These are phyloP conservation scores for Megaceryle alcyon DNA, from an alignment of 2,797 vertebrate genomes.

Conservation along the genomic window DNA sequence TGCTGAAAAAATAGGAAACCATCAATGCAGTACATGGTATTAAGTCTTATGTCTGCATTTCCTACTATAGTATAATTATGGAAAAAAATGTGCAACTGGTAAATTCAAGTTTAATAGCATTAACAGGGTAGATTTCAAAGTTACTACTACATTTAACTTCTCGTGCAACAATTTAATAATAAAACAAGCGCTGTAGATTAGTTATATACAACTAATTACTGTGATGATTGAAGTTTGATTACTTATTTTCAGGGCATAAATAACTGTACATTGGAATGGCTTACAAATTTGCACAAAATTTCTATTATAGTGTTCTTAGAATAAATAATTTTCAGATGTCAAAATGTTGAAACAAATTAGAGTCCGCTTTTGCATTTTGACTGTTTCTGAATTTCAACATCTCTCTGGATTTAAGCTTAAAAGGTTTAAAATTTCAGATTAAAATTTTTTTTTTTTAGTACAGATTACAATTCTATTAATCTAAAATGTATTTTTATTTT, in stretches of 20 bases:
- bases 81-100: not conserved
- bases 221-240: not conserved
- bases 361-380: not conserved
- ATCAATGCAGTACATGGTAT: not conserved
- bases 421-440: not conserved
- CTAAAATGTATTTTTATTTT: not conserved
- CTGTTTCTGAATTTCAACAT: not conserved
- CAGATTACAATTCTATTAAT: not conserved
- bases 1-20: not conserved
- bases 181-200: not conserved
- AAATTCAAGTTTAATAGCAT: not conserved
- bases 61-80: not conserved
- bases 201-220: not conserved
- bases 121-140: not conserved
- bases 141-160: not conserved
- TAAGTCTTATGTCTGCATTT: not conserved
- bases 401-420: not conserved
- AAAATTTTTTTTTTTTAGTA: not conserved
- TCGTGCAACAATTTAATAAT: not conserved
- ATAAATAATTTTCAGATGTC: not conserved
- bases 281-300: not conserved
- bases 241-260: not conserved
- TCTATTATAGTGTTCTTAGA: not conserved
- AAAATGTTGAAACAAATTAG: not conserved
- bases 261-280: not conserved